phyloP scores from a whole-genome alignment of 23 tunicate genomes.

The Corella eumyota region DNA sequence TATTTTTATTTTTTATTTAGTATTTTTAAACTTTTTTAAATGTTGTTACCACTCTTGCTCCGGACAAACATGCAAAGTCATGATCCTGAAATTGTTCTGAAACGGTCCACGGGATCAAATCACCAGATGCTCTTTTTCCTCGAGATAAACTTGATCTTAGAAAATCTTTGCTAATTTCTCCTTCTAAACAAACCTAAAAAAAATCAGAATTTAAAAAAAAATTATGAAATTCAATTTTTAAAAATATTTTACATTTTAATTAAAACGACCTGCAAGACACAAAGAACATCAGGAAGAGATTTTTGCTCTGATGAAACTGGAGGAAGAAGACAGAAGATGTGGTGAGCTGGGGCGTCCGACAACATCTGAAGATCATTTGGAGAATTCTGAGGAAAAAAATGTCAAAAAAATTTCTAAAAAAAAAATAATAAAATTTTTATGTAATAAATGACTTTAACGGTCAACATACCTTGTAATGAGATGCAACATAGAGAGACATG shows the following conservation, averaged over 20 bases:
- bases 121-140: slow-evolving; percentile 76
- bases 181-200: slow-evolving; percentile 76
- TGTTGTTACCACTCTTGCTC: slow-evolving; percentile 62
- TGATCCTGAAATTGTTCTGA: slow-evolving; percentile 94
- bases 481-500: slow-evolving; percentile 92
- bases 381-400: slow-evolving; percentile 40
- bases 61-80: slow-evolving; percentile 72
- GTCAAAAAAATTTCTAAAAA: background rate
- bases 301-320: slow-evolving; percentile 57
- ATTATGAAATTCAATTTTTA: background rate
- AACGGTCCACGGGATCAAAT: slow-evolving; percentile 98
- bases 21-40: background rate
- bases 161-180: slow-evolving; percentile 66
- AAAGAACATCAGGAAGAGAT: slow-evolving; percentile 64
- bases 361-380: slow-evolving; percentile 95
- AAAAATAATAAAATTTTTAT: background rate
- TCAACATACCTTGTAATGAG: slow-evolving; percentile 80
- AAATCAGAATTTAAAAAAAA: background rate
- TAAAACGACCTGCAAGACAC: slow-evolving; percentile 76
- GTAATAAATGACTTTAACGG: background rate
- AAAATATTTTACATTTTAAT: background rate
- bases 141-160: slow-evolving; percentile 34
- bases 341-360: slow-evolving; percentile 99
- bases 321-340: slow-evolving; percentile 83
- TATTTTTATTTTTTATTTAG: background rate